Evolutionary conservation across 2,888 invertebrate genomes (phyloP).

Genomic region (Napeogenes inachia): DNA sequence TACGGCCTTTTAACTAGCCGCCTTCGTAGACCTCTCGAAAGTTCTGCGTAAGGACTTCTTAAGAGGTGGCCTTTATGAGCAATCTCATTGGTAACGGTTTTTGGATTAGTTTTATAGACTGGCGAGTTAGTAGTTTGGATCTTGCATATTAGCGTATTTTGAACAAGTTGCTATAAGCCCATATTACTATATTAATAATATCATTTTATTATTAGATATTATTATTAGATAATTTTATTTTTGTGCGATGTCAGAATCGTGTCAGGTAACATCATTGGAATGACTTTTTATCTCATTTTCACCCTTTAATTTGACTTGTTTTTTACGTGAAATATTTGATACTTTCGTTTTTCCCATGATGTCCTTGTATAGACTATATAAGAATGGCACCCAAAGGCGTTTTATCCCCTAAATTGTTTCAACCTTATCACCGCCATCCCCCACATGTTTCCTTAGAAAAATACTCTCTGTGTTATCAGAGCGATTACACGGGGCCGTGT

Average conservation of each 20-base stretch:
- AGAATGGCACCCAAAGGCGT: constrained; percentile 6
- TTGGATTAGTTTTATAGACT: constrained; percentile 12
- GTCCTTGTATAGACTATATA: constrained; percentile 1
- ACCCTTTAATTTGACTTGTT: no score
- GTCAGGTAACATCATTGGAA: no score
- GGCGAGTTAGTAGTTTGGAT: background rate
- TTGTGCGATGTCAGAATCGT: no score
- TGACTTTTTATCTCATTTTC: no score
- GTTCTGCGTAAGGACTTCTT: constrained; percentile 16
- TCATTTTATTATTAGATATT: no score
- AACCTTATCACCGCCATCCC: constrained; percentile 21
- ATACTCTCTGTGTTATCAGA: constrained; percentile 34
- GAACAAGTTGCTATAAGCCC: no score
- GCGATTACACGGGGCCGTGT: constrained; percentile 38
- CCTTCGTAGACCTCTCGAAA: constrained; percentile 10
- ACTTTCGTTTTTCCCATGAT: no score
- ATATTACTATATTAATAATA: no score
- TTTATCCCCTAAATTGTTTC: constrained; percentile 25
- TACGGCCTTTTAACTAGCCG: constrained; percentile 27
- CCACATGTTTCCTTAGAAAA: constrained; percentile 22
- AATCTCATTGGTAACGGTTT: constrained; percentile 12
- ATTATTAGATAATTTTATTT: no score
- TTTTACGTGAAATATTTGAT: no score
- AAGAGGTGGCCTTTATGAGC: constrained; percentile 15
- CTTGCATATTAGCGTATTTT: background rate